Conservation (phyloP, 92 coral and sea anemone species). For the Parazoanthus swiftii region DNA sequence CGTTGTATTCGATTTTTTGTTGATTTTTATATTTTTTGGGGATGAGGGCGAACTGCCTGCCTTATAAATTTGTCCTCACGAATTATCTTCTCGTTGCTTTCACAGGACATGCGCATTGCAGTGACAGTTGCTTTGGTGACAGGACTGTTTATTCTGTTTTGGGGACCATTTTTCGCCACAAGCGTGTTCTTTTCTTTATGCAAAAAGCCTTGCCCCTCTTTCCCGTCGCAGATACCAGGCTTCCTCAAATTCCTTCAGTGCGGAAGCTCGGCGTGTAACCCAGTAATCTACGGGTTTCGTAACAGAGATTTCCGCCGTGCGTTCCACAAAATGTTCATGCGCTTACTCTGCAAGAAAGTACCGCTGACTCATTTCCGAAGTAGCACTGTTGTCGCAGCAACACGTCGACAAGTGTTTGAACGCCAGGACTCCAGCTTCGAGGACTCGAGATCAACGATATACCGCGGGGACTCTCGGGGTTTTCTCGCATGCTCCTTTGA, state of each 20-base stretch:
- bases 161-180: slow-evolving; percentile 76
- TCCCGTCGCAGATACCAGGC: slow-evolving; percentile 22
- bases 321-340: slow-evolving; percentile 66
- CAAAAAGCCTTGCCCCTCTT: slow-evolving; percentile 19
- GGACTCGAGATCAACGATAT: slow-evolving; percentile 67
- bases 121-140: slow-evolving; percentile 84
- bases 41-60: no score
- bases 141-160: slow-evolving; percentile 69
- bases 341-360: slow-evolving; percentile 64
- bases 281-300: slow-evolving; percentile 77
- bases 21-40: no score
- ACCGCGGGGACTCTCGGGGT: slow-evolving; percentile 48
- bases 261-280: slow-evolving; percentile 79
- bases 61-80: neutral
- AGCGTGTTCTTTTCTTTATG: slow-evolving; percentile 65
- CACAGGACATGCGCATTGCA: slow-evolving; percentile 81
- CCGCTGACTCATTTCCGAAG: slow-evolving; percentile 53
- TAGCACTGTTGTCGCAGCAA: slow-evolving; percentile 56
- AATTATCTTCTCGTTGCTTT: neutral
- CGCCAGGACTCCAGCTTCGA: slow-evolving; percentile 79
- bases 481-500: slow-evolving; percentile 65
- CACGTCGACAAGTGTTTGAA: slow-evolving; percentile 42
- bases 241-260: slow-evolving; percentile 74
- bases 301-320: slow-evolving; percentile 75
- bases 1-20: no score